phyloP scores from a whole-genome alignment of 1,140 invertebrate species.

The Venturia canescens region DNA sequence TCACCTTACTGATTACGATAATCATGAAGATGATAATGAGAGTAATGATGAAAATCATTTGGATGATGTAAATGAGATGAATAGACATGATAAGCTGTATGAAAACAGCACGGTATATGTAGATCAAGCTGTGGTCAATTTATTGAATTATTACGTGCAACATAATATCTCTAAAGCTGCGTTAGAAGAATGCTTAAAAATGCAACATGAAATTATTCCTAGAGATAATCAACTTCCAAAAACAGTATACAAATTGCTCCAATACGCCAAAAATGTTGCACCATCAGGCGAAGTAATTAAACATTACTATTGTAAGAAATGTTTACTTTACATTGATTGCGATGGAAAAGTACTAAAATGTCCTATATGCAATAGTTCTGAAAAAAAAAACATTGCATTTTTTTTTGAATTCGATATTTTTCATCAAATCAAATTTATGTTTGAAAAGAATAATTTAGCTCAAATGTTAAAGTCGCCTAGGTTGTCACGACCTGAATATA shows the following conservation, averaged over 20 bases:
- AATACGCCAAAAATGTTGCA: slow-evolving; percentile 42
- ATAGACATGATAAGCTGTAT: slow-evolving; percentile 7
- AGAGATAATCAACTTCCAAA: slow-evolving; percentile 48
- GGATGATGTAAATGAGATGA: background rate
- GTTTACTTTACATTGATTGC: slow-evolving; percentile 28
- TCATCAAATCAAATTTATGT: slow-evolving; percentile 52
- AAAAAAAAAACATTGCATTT: slow-evolving; percentile 18
- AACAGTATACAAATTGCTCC: slow-evolving; percentile 46
- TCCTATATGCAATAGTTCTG: slow-evolving; percentile 15
- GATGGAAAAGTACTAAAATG: slow-evolving; percentile 34
- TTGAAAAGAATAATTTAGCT: slow-evolving; percentile 51
- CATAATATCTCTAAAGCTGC: slow-evolving; percentile 48
- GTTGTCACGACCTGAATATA: slow-evolving; percentile 15
- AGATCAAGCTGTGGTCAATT: slow-evolving; percentile 43
- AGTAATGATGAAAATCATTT: slow-evolving; percentile 24
- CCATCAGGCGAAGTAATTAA: slow-evolving; percentile 42
- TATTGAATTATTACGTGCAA: slow-evolving; percentile 50
- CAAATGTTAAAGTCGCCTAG: slow-evolving; percentile 42
- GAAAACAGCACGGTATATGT: slow-evolving; percentile 26
- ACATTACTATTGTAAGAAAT: slow-evolving; percentile 52
- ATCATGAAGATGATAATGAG: background rate
- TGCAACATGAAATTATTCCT: slow-evolving; percentile 46
- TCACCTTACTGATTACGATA: too few species aligned
- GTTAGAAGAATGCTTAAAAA: slow-evolving; percentile 34
- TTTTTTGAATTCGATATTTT: slow-evolving; percentile 47